Evolutionary conservation across 2,113 vertebrate species (phyloP).

Genomic region (Apteryx mantelli): DNA sequence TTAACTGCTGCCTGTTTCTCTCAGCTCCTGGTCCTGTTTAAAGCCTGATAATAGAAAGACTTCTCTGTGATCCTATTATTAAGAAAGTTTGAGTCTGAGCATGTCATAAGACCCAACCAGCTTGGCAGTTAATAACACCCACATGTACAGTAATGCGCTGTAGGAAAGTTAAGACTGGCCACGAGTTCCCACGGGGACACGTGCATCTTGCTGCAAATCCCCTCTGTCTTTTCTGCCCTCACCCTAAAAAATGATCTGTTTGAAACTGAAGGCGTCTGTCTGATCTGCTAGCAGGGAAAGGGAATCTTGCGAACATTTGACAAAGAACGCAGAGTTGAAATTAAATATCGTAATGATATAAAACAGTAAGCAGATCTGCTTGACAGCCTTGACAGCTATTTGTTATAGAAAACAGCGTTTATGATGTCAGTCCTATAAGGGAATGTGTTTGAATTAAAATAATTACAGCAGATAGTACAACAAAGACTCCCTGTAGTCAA

Average conservation of each 20-base stretch:
- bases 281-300: slow-evolving; percentile 49
- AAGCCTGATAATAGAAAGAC: slow-evolving; percentile 32
- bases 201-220: not conserved
- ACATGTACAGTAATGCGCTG: not conserved
- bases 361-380: slow-evolving; percentile 79
- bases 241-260: slow-evolving; percentile 2
- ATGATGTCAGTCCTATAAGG: slow-evolving; percentile 76
- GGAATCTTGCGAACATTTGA: slow-evolving; percentile 61
- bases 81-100: not conserved
- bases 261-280: not conserved
- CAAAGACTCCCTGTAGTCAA: slow-evolving; percentile 74
- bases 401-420: slow-evolving; percentile 80
- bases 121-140: not conserved
- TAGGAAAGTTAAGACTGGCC: not conserved
- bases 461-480: slow-evolving; percentile 78
- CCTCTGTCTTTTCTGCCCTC: not conserved
- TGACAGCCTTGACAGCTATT: slow-evolving; percentile 80
- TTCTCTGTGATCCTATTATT: slow-evolving; percentile 33
- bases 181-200: not conserved
- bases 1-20: slow-evolving; percentile 14
- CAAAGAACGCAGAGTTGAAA: slow-evolving; percentile 67
- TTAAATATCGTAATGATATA: slow-evolving; percentile 79
- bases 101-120: not conserved
- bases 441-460: slow-evolving; percentile 78
- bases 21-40: slow-evolving; percentile 31